Evolutionary conservation across 2,113 vertebrate species (phyloP), one percentile per base, ranked within the genome.

Genomic region (Oryzias melastigma): DNA sequence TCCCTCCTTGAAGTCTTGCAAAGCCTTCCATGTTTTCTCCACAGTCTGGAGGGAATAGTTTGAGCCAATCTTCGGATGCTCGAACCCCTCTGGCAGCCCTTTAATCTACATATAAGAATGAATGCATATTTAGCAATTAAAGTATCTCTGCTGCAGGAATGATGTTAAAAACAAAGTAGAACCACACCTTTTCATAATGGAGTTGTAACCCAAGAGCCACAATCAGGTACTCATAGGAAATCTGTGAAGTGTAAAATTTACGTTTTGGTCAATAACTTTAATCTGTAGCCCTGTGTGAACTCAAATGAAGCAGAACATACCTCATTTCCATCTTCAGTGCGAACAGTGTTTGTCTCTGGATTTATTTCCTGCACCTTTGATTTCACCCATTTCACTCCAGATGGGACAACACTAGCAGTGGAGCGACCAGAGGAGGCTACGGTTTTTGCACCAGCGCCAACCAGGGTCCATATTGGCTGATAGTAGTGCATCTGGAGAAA

Each of bases 401-500:
- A 82, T 0, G 97, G 97, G 16, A 99, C 90, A 14, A 98, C 84
- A 0, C 88, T 95, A 0, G 64, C 87, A 1, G 90, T 99, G 8
- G 94, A 42, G 0, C 94, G 94, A 0, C 85, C 91, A 0, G 96
- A 98, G 0, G 82, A 68, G 7, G 75, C 81, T 13, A 96, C 5
- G 4, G 65, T 86, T 78, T 99, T 99, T 24, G 94, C 95, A 7
- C 97, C 97, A 19, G 93, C 97, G 0, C 97, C 97, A 55, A 97
- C 97, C 56, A 99, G 84, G 0, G 97, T 99, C 97, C 97, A 99
- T 53, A 99, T 83, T 0, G 97, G 97, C 85, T 99, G 97, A 73
- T 99, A 99, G 80, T 96, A 99, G 73, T 99, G 79, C 55, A 68
- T 79, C 88, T 89, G 60, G 43, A 55, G 69, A 22, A 57, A 5